These are phyloP conservation scores for Hypocryptadius cinnamomeus DNA, from an alignment of 2,113 vertebrate species.

Conservation along the genomic window DNA sequence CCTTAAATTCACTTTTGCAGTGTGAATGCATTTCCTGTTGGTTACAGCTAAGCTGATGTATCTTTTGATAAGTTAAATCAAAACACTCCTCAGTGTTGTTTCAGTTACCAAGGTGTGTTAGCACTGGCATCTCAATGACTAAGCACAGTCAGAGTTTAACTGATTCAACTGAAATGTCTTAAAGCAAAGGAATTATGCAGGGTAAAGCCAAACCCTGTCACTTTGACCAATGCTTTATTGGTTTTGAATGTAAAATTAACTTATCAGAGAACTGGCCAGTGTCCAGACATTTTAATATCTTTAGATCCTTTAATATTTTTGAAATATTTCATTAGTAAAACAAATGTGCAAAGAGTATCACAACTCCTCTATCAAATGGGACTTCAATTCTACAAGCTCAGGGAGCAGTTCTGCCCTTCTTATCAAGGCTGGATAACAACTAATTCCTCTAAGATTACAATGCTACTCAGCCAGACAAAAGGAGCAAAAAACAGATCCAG, in stretches of 20 bases:
- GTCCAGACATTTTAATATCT: neutral
- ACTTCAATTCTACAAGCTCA: neutral
- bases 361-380: neutral
- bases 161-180: constrained; percentile 59
- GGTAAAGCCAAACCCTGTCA: constrained; percentile 29
- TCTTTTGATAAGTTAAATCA: constrained; percentile 28
- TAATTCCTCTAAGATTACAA: neutral
- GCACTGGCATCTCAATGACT: neutral
- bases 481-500: neutral
- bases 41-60: neutral
- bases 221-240: constrained; percentile 25
- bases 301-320: neutral
- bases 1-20: neutral
- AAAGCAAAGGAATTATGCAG: constrained; percentile 51
- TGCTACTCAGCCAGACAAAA: neutral
- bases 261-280: neutral
- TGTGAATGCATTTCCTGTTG: neutral
- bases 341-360: neutral
- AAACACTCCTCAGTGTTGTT: constrained; percentile 9
- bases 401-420: neutral
- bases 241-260: constrained; percentile 54
- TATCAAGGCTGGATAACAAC: neutral
- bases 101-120: constrained; percentile 32
- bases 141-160: constrained; percentile 44
- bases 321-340: neutral